Percentiles rank a stretch among this genome's conserved stretches.
Conservation (phyloP, 2,888 invertebrate species). For the Noctua janthe region DNA sequence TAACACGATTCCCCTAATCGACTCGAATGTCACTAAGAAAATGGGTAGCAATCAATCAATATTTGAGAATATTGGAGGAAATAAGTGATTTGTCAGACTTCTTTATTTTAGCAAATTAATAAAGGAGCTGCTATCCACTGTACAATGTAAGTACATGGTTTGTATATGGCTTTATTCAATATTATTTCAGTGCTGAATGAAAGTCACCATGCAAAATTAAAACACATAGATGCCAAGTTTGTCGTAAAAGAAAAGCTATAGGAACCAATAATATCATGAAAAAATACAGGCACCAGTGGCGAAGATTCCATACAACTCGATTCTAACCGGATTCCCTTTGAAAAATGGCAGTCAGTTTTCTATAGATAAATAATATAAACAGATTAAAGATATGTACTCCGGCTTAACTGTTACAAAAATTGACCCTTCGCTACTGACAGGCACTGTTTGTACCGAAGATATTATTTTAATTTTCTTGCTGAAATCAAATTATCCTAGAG, state of each 20-base stretch:
- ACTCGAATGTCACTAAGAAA: conserved; percentile 40
- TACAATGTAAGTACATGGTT: not conserved
- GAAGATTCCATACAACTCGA: too few species aligned
- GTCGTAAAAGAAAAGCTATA: not conserved
- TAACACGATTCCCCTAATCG: conserved; percentile 51
- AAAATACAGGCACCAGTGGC: too few species aligned
- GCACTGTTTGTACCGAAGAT: not conserved
- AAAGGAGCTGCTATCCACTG: not conserved
- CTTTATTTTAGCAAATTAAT: not conserved
- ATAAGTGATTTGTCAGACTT: conserved; percentile 17
- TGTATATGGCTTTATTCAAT: not conserved
- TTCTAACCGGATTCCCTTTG: too few species aligned
- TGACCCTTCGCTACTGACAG: too few species aligned
- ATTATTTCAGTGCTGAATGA: not conserved
- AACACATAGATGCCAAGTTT: not conserved
- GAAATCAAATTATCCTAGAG: not conserved
- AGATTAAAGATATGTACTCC: too few species aligned
- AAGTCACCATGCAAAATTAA: not conserved
- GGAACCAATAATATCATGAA: not conserved
- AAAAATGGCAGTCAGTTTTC: too few species aligned
- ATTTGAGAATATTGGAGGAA: conserved; percentile 28
- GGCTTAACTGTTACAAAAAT: too few species aligned
- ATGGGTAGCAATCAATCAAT: conserved; percentile 43
- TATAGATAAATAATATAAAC: too few species aligned
- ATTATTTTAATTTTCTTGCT: not conserved